Percentiles rank a stretch among this genome's conserved stretches.
Evolutionary conservation across 2,888 invertebrate species (phyloP).

Genomic region (Cyrtodaria siliqua): DNA sequence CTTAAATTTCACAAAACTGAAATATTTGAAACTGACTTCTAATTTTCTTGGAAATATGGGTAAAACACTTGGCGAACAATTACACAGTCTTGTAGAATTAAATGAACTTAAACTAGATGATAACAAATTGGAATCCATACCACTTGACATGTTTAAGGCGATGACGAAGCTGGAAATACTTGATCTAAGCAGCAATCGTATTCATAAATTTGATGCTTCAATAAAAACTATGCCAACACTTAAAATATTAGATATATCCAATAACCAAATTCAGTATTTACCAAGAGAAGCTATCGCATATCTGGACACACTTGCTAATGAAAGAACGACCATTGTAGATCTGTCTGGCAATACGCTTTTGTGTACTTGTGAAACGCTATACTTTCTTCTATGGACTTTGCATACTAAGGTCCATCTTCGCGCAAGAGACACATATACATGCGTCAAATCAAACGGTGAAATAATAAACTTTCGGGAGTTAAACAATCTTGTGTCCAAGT

Average conservation of each 20-base stretch:
- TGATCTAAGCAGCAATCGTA: slow-evolving; percentile 21
- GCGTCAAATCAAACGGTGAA: slow-evolving; percentile 10
- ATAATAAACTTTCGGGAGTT: slow-evolving; percentile 4
- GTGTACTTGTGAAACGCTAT: slow-evolving; percentile 20
- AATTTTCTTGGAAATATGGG: slow-evolving; percentile 28
- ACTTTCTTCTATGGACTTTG: slow-evolving; percentile 24
- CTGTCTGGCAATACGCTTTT: slow-evolving; percentile 11
- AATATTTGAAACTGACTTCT: slow-evolving; percentile 17
- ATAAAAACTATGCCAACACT: slow-evolving; percentile 3
- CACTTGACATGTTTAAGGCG: background rate
- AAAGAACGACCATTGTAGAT: background rate
- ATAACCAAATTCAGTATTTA: slow-evolving; percentile 9
- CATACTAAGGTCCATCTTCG: slow-evolving; percentile 5
- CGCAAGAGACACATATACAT: slow-evolving; percentile 1
- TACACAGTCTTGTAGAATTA: background rate
- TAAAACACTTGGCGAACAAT: background rate
- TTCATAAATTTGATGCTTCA: slow-evolving; percentile 11
- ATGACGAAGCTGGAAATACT: background rate
- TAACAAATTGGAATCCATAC: slow-evolving; percentile 11
- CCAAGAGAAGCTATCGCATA: background rate
- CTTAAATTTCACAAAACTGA: slow-evolving; percentile 5
- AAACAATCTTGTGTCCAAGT: background rate
- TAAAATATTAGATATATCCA: slow-evolving; percentile 12
- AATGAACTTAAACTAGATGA: slow-evolving; percentile 7
- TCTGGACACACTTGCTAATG: background rate